phyloP scores from a whole-genome alignment of 2,113 vertebrate genomes.

The Turnix velox region DNA sequence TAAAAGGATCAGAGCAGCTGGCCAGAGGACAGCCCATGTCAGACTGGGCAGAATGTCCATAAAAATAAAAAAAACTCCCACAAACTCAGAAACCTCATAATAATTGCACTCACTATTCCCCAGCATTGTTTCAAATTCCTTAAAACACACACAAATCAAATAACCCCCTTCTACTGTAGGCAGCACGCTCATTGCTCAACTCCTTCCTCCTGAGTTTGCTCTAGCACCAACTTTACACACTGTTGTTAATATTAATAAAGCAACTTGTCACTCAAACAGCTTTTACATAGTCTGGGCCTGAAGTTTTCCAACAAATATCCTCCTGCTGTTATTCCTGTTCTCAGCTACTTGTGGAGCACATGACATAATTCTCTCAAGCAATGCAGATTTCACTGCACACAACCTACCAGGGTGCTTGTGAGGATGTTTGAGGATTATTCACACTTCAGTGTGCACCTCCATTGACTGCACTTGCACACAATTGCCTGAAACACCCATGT shows the following conservation, averaged over 20 bases:
- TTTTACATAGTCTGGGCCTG: not conserved
- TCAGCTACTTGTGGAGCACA: not conserved
- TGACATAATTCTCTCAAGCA: not conserved
- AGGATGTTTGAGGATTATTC: accelerated
- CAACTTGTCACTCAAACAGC: not conserved
- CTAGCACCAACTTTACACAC: not conserved
- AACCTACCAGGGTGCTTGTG: not conserved
- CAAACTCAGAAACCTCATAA: not conserved
- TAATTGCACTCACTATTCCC: not conserved
- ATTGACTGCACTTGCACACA: not conserved
- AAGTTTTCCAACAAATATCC: accelerated
- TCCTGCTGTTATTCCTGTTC: not conserved
- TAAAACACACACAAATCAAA: not conserved
- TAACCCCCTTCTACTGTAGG: not conserved
- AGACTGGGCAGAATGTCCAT: not conserved
- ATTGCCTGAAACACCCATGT: accelerated
- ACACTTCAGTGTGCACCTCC: accelerated
- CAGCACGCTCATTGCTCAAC: accelerated
- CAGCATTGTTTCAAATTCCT: not conserved
- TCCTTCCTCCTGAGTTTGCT: not conserved
- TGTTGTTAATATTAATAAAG: not conserved
- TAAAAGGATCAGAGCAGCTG: not conserved
- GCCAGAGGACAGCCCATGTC: not conserved
- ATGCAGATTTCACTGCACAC: not conserved
- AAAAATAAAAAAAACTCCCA: not conserved